A percentile compares a stretch with the other conserved stretches of the same genome.
Conservation (phyloP, 2,797 vertebrate species). For the Arctocebus calabarensis region DNA sequence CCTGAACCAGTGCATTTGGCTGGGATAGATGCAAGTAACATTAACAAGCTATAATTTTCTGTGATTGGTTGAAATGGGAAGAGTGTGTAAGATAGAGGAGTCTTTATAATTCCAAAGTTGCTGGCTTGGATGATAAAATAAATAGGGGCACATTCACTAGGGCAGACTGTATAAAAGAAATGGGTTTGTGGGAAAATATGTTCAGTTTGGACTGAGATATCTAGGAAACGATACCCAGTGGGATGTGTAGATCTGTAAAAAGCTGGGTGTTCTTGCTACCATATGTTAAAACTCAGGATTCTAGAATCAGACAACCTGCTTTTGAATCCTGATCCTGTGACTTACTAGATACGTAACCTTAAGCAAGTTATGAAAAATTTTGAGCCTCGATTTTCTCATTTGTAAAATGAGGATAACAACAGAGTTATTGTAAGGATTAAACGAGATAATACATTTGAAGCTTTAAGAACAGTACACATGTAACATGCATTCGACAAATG, state of each 20-base stretch:
- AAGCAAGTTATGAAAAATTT: slow-evolving; percentile 45
- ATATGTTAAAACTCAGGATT: slow-evolving; percentile 14
- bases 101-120: slow-evolving; percentile 20
- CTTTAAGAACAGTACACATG: neutral
- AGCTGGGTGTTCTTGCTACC: neutral
- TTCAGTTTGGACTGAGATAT: neutral
- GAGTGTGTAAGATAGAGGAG: neutral
- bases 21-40: neutral
- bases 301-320: neutral
- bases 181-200: neutral
- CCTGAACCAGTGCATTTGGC: neutral
- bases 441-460: neutral
- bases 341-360: slow-evolving; percentile 11
- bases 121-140: neutral
- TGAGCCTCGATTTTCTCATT: slow-evolving; percentile 19
- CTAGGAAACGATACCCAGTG: neutral
- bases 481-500: slow-evolving; percentile 10
- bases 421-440: slow-evolving; percentile 44
- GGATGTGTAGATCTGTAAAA: neutral
- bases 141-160: neutral
- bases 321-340: slow-evolving; percentile 47
- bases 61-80: neutral
- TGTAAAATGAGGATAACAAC: slow-evolving; percentile 22
- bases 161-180: neutral
- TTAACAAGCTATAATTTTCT: neutral